Evolutionary conservation across 2,888 invertebrate species (phyloP).

Genomic region (Pasiphila rectangulata): DNA sequence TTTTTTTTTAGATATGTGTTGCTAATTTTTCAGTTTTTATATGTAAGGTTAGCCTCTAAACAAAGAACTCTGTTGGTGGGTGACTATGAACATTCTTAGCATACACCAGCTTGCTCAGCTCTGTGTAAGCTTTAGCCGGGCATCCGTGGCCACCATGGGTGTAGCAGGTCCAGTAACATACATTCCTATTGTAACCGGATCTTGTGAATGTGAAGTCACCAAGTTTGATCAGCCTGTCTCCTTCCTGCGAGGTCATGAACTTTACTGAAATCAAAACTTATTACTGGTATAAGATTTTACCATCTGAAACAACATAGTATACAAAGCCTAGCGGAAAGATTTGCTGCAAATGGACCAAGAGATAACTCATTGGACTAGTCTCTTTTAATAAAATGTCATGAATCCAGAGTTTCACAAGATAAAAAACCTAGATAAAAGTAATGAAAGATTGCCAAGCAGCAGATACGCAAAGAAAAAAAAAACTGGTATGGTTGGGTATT

Average conservation of each 20-base stretch:
- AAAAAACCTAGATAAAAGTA: too few relatives aligned
- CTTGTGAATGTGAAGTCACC: constrained; percentile 71
- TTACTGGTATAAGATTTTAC: neutral
- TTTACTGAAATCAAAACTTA: constrained; percentile 51
- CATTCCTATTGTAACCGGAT: constrained; percentile 43
- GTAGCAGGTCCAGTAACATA: constrained; percentile 67
- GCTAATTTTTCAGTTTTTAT: too few relatives aligned
- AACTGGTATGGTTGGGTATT: too few relatives aligned
- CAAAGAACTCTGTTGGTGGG: constrained; percentile 73
- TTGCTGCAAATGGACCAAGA: too few relatives aligned
- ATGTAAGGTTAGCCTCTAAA: too few relatives aligned
- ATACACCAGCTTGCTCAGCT: constrained; percentile 53
- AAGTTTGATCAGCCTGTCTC: constrained; percentile 66
- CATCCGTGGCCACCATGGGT: constrained; percentile 64
- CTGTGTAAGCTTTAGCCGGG: constrained; percentile 63
- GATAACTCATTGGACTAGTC: too few relatives aligned
- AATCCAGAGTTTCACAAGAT: constrained; percentile 4
- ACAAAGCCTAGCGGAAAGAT: too few relatives aligned
- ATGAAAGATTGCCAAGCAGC: too few relatives aligned
- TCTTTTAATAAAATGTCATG: too few relatives aligned
- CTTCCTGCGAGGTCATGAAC: constrained; percentile 69
- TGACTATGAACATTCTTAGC: constrained; percentile 69
- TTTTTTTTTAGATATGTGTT: too few relatives aligned
- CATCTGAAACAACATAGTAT: neutral
- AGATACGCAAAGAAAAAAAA: too few relatives aligned